A percentile compares a stretch with the other conserved stretches of the same genome.
Evolutionary conservation across 2,113 vertebrate genomes (phyloP).

Genomic region (Seriola dumerili): DNA sequence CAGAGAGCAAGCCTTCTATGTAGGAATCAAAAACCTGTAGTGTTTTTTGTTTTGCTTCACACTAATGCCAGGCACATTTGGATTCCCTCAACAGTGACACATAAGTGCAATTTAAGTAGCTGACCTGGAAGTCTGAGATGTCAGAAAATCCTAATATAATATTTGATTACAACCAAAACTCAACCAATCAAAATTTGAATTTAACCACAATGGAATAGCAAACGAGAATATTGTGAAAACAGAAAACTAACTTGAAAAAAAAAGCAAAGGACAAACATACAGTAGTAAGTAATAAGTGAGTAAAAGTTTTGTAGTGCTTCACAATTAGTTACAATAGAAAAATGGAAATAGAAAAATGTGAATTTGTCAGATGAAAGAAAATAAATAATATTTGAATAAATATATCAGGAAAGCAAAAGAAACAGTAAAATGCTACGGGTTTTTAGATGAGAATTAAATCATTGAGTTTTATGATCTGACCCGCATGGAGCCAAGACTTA

Average conservation of each 20-base stretch:
- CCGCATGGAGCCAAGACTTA: too few species aligned
- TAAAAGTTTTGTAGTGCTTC: too few species aligned
- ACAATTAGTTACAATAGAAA: too few species aligned
- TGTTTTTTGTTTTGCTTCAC: neutral
- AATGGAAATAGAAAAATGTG: too few species aligned
- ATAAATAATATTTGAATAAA: neutral
- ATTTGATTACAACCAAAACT: neutral
- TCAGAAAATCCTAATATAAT: neutral
- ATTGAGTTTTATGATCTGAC: neutral
- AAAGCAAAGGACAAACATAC: neutral
- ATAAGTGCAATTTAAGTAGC: slow-evolving; percentile 1
- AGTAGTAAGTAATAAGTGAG: too few species aligned
- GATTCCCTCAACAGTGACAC: neutral
- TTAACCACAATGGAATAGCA: neutral
- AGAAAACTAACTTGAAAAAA: neutral
- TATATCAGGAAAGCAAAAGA: neutral
- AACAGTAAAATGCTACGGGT: neutral
- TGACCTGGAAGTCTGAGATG: neutral
- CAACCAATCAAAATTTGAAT: neutral
- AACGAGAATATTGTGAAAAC: neutral
- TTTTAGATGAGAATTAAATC: neutral
- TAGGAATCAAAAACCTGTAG: neutral
- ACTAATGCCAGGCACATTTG: neutral
- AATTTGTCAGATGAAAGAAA: neutral
- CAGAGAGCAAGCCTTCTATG: neutral